Evolutionary conservation across 2,888 invertebrate species (phyloP), one percentile per base, ranked within the genome.

Genomic region (Diarsia dahlii): DNA sequence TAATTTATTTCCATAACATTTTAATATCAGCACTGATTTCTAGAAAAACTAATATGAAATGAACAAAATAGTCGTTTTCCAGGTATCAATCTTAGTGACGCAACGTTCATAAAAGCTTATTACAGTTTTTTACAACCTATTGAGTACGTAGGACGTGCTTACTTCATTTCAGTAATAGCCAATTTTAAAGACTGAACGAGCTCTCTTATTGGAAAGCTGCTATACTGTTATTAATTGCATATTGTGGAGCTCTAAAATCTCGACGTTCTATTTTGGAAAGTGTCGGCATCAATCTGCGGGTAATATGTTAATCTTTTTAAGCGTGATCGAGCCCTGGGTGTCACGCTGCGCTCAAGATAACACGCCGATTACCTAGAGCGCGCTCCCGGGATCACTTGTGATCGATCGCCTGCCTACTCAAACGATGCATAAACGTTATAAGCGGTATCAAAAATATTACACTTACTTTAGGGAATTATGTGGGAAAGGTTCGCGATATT

Each of bases 241-340:
- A 89, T 87, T 87, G 89, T 80, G 84, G 77, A 86, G 86, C 81
- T 84, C 87, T 86, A 86, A 90, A 90, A 89, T 90, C 83, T 86
- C 79, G 72, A 65, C 79, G 80, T 87, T 81, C 75, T 74, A 91
- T 91, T 91, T 90, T 81, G 74, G 74, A 84, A 85, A 84, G 82
- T 88, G 87, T 89, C 87, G 78, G 82, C 89, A 88, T 90, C 90
- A 92, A 91, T 92, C 89, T 92, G 89, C 81, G 89, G 87, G 88
- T 89, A 92, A 91, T 92, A 93, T 92, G 92, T 92, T 93, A 93
- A 94, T 94, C 91, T 93, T 93, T 93, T 92, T 91, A 92, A 90
- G 90, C 90, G 89, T 92, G 91, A 92, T 92, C 89, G 91, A 92
- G 90, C 89, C 88, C 84, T 79, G 88, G 86, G 84, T 88, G 87